Percentiles rank a stretch among this genome's conserved stretches.
phyloP scores from a whole-genome alignment of 2,113 vertebrate species.

The Chaetops frenatus region DNA sequence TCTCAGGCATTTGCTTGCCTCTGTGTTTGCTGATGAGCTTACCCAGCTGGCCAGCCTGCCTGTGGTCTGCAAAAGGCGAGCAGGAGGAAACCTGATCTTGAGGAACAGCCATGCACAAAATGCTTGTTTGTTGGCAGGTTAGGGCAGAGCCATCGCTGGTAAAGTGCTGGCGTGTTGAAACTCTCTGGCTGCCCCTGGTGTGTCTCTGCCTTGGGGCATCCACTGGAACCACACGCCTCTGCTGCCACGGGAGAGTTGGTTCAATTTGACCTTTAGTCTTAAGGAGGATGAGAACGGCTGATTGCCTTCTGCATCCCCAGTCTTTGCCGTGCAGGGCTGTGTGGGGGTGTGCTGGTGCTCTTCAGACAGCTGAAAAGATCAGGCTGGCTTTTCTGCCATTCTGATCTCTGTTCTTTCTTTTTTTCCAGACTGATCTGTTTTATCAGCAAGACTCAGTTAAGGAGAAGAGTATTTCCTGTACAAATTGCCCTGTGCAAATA shows the following conservation, averaged over 20 bases:
- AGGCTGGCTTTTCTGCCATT: neutral
- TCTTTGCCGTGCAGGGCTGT: rapidly evolving
- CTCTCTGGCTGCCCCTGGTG: neutral
- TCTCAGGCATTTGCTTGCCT: neutral
- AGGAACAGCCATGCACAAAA: neutral
- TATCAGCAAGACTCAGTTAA: neutral
- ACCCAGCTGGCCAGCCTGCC: rapidly evolving
- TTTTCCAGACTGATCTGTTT: neutral
- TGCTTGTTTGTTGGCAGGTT: neutral
- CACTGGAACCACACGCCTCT: rapidly evolving
- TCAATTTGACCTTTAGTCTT: neutral
- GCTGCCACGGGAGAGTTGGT: rapidly evolving
- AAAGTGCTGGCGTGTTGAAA: neutral
- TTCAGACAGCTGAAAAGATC: neutral
- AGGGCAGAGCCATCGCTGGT: neutral
- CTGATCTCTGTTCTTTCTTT: neutral
- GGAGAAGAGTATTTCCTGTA: neutral
- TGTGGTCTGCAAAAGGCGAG: rapidly evolving
- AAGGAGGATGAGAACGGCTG: neutral
- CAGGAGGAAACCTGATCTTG: neutral
- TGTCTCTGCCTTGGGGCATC: neutral
- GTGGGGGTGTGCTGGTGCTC: rapidly evolving
- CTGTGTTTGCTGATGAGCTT: neutral
- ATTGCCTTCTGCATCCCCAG: neutral
- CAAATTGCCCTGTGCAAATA: neutral